Evolutionary conservation across 2,797 vertebrate species (phyloP).

Genomic region (Potorous gilbertii): DNA sequence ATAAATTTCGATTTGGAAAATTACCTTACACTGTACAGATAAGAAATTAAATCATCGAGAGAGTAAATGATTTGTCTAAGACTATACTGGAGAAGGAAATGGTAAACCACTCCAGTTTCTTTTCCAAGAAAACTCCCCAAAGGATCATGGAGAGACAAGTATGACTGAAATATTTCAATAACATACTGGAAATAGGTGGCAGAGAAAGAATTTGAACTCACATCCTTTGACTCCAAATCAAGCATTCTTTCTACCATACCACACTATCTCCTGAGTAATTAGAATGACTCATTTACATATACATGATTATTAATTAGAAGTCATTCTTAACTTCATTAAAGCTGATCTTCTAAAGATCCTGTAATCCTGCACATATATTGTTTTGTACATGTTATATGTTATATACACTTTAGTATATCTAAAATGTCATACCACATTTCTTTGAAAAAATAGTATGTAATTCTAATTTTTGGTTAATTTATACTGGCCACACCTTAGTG

Average conservation of each 20-base stretch:
- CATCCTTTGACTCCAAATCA: background rate
- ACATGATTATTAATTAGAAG: slow-evolving; percentile 58
- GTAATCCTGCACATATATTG: too few relatives aligned
- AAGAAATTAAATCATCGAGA: background rate
- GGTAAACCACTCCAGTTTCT: background rate
- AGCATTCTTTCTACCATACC: background rate
- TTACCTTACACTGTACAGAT: background rate
- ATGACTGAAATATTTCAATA: background rate
- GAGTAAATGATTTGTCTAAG: background rate
- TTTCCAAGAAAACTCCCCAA: background rate
- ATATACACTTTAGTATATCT: too few relatives aligned
- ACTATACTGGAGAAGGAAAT: background rate
- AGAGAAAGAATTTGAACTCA: background rate
- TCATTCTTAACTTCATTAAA: slow-evolving; percentile 45
- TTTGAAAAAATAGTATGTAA: slow-evolving; percentile 29
- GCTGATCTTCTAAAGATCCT: slow-evolving; percentile 12
- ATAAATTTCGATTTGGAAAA: background rate
- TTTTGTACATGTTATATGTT: too few relatives aligned
- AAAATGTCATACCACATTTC: slow-evolving; percentile 53
- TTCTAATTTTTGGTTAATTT: background rate
- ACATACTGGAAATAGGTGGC: background rate
- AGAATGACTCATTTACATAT: slow-evolving; percentile 39
- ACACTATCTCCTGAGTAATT: background rate
- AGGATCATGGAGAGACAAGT: background rate
- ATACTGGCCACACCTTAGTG: background rate